Evolutionary conservation across 92 coral and sea anemone genomes (phyloP).

Genomic region (Zoanthus solanderi): DNA sequence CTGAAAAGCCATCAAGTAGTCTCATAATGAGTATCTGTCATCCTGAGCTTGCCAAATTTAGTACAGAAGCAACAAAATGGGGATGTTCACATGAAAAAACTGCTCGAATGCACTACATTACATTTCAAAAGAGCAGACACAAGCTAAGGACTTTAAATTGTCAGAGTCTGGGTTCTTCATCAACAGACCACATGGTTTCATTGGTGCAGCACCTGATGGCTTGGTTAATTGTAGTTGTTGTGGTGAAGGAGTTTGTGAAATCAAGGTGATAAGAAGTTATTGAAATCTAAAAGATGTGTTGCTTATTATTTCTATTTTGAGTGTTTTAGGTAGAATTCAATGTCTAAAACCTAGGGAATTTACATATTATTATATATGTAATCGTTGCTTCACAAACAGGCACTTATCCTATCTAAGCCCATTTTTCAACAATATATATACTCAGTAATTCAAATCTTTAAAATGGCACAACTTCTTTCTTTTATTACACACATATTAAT

Average conservation of each 20-base stretch:
- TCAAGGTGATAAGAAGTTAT: slow-evolving; percentile 12
- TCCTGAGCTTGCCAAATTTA: slow-evolving; percentile 59
- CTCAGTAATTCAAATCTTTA: too few species aligned
- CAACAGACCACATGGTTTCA: slow-evolving; percentile 39
- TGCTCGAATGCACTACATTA: slow-evolving; percentile 33
- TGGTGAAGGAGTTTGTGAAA: slow-evolving; percentile 47
- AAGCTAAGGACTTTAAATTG: slow-evolving; percentile 22
- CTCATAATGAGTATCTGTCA: slow-evolving; percentile 64
- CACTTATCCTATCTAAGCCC: too few species aligned
- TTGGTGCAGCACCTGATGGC: slow-evolving; percentile 52
- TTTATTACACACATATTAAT: too few species aligned
- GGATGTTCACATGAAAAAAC: slow-evolving; percentile 60
- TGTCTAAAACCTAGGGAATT: too few species aligned
- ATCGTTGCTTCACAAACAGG: too few species aligned
- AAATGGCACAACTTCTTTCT: too few species aligned
- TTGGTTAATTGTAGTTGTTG: slow-evolving; percentile 48
- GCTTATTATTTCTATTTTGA: slow-evolving; percentile 25
- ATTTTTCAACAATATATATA: too few species aligned
- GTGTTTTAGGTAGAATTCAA: slow-evolving; percentile 17
- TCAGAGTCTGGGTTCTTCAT: slow-evolving; percentile 43
- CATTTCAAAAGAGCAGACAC: slow-evolving; percentile 24
- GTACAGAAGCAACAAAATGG: slow-evolving; percentile 59
- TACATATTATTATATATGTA: too few species aligned
- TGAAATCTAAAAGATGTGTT: slow-evolving; percentile 1
- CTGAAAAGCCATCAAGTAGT: slow-evolving; percentile 54